Percentiles rank a stretch among this genome's conserved stretches.
These are phyloP conservation scores for Zaprionus gabonicus DNA, from an alignment of 1,140 invertebrate species.

Conservation along the genomic window DNA sequence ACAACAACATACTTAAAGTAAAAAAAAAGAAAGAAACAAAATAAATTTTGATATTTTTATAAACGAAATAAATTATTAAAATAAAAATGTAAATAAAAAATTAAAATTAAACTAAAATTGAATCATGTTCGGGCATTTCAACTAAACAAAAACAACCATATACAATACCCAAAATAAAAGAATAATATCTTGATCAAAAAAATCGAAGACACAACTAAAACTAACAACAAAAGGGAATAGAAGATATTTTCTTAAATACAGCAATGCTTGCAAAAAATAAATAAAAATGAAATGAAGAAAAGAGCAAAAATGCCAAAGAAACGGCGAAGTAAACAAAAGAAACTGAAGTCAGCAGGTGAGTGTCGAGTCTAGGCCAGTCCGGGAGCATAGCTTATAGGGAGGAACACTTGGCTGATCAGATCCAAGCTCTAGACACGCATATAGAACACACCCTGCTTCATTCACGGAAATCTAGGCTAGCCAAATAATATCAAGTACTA, in stretches of 20 bases:
- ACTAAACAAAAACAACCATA: slow-evolving; percentile 26
- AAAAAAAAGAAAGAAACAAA: slow-evolving; percentile 23
- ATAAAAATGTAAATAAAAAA: slow-evolving; percentile 72
- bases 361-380: slow-evolving; percentile 21
- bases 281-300: background rate
- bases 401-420: background rate
- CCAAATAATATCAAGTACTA: slow-evolving; percentile 41
- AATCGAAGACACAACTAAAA: slow-evolving; percentile 25
- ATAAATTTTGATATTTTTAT: slow-evolving; percentile 69
- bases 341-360: slow-evolving; percentile 28
- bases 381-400: background rate
- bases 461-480: slow-evolving; percentile 35
- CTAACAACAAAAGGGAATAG: slow-evolving; percentile 43
- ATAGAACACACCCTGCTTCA: background rate
- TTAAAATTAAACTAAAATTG: slow-evolving; percentile 60
- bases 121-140: slow-evolving; percentile 68
- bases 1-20: slow-evolving; percentile 26
- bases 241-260: slow-evolving; percentile 51
- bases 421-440: slow-evolving; percentile 9
- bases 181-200: slow-evolving; percentile 68
- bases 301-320: slow-evolving; percentile 42
- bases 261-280: slow-evolving; percentile 27
- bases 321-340: slow-evolving; percentile 30
- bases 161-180: slow-evolving; percentile 57
- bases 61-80: slow-evolving; percentile 52